These are phyloP conservation scores for Cydia amplana DNA, from an alignment of 1,140 invertebrate species.

Conservation along the genomic window DNA sequence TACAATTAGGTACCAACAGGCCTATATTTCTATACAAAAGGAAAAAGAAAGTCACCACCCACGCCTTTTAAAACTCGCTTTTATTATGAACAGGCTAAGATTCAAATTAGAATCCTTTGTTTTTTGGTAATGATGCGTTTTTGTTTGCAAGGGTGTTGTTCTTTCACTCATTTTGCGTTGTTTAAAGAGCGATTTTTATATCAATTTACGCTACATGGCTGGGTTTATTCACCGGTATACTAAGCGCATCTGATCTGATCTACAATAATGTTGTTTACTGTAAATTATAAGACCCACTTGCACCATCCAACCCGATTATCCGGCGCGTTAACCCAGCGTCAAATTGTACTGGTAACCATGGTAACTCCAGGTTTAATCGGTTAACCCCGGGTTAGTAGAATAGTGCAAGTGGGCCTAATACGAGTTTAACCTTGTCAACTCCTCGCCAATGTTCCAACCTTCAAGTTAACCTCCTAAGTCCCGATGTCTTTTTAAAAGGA, in stretches of 20 bases:
- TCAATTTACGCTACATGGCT: conserved; percentile 3
- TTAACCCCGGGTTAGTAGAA: no score
- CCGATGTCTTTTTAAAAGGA: no score
- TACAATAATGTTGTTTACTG: no score
- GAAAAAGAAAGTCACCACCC: not conserved
- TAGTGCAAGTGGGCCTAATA: no score
- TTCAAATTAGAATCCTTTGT: not conserved
- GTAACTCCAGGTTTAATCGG: no score
- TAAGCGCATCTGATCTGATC: not conserved
- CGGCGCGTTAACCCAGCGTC: no score
- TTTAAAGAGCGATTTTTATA: not conserved
- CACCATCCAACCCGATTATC: no score
- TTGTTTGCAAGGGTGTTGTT: not conserved
- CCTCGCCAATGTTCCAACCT: no score
- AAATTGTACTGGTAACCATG: no score
- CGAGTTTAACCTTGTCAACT: no score
- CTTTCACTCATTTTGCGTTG: not conserved
- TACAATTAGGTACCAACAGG: conserved; percentile 10
- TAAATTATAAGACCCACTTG: no score
- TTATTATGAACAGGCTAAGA: not conserved
- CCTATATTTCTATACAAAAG: not conserved
- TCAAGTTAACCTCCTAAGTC: no score
- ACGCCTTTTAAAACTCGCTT: not conserved
- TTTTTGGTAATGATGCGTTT: not conserved
- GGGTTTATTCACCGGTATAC: not conserved